Percentiles rank a stretch among this genome's conserved stretches.
These are phyloP conservation scores for Campylomormyrus numenius DNA, from an alignment of 2,113 vertebrate genomes.

Conservation along the genomic window DNA sequence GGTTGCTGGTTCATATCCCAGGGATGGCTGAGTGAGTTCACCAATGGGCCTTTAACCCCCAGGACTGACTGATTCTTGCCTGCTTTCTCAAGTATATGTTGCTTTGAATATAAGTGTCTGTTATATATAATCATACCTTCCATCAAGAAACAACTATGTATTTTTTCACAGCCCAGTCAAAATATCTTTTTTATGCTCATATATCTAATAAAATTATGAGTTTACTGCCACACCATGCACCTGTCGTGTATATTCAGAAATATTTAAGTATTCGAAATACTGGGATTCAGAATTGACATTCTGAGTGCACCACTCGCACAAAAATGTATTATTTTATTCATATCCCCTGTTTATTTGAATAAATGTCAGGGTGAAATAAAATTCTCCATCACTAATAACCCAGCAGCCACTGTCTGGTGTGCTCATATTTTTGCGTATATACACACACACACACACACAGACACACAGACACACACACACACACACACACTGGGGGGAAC, in stretches of 20 bases:
- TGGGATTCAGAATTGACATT: not conserved
- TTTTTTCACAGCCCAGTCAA: not conserved
- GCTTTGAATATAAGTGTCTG: not conserved
- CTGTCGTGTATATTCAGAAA: not conserved
- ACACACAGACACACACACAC: not conserved
- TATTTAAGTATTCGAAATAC: not conserved
- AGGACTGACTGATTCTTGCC: not conserved
- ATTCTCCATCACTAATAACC: not conserved
- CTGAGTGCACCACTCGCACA: not conserved
- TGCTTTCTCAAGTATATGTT: not conserved
- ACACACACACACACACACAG: not conserved
- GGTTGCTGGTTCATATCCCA: not conserved
- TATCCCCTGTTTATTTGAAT: not conserved
- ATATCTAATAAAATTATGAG: not conserved
- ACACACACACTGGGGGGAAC: not conserved
- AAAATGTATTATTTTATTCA: not conserved
- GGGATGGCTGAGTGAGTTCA: not conserved
- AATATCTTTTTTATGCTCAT: not conserved
- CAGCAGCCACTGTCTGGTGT: not conserved
- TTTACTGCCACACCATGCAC: not conserved
- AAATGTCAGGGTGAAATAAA: not conserved
- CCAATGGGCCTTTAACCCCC: not conserved
- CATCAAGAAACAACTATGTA: not conserved
- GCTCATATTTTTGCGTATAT: not conserved
- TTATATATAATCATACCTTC: not conserved